Conservation (phyloP, 2,797 vertebrate genomes). For the Emys orbicularis region DNA sequence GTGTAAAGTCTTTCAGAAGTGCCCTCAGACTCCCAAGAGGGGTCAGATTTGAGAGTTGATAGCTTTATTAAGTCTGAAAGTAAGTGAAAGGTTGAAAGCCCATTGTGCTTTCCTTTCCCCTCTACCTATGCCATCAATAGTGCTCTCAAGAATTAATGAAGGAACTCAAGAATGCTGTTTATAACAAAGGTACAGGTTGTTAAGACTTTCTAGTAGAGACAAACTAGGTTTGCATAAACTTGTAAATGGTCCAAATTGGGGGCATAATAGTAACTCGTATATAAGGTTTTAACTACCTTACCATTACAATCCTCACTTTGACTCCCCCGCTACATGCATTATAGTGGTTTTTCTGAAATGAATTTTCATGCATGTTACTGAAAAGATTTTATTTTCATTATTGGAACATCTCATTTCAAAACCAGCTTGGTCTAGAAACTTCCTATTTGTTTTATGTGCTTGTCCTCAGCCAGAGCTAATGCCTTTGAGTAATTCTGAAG, state of each 20-base stretch:
- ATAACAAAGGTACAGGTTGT: not conserved
- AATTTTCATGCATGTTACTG: not conserved
- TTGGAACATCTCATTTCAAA: constrained; percentile 1
- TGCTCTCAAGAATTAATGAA: not conserved
- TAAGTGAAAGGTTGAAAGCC: not conserved
- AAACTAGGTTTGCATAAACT: not conserved
- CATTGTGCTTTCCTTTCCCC: not conserved
- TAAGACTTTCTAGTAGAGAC: not conserved
- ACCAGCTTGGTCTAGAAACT: not conserved
- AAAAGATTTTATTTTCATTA: constrained; percentile 26
- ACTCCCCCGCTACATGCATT: not conserved
- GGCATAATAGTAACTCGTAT: not conserved
- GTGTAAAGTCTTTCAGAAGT: constrained; percentile 15
- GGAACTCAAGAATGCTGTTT: not conserved
- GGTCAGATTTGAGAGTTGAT: not conserved
- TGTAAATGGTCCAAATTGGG: not conserved
- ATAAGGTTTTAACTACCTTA: not conserved
- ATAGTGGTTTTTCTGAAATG: not conserved
- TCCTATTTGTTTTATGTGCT: not conserved
- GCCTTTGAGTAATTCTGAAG: not conserved
- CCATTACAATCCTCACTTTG: not conserved
- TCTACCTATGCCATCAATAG: constrained; percentile 15
- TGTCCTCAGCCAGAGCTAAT: not conserved
- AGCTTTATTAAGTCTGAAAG: not conserved
- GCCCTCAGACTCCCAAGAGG: not conserved